Percentiles rank a stretch among this genome's conserved stretches.
Evolutionary conservation across 2,797 vertebrate species (phyloP).

Genomic region (Anas georgica): DNA sequence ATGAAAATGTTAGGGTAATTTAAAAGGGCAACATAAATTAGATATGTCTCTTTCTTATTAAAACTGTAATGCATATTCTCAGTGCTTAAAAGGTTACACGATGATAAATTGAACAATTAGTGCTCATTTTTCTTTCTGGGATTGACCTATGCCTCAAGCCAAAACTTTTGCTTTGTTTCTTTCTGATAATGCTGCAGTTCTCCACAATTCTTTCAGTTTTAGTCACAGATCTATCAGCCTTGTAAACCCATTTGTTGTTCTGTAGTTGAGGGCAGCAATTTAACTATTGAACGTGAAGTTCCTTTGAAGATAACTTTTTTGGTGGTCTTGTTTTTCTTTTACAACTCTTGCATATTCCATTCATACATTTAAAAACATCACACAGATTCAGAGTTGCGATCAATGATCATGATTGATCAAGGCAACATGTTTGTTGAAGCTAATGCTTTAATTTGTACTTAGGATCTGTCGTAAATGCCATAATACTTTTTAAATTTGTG

Average conservation of each 20-base stretch:
- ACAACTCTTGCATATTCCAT: background rate
- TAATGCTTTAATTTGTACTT: background rate
- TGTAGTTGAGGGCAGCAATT: background rate
- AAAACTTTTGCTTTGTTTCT: background rate
- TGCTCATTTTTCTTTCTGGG: background rate
- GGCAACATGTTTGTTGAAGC: background rate
- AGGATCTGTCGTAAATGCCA: background rate
- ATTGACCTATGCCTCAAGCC: background rate
- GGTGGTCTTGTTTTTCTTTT: background rate
- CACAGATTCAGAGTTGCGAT: background rate
- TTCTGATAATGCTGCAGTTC: background rate
- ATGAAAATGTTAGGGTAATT: background rate
- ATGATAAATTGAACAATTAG: constrained; percentile 14
- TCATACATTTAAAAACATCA: background rate
- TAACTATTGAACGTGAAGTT: background rate
- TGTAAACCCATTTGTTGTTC: background rate
- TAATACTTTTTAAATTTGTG: background rate
- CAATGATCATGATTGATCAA: background rate
- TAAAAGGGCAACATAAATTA: constrained; percentile 21
- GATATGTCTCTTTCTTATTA: background rate
- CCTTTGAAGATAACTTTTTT: background rate
- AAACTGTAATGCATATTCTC: background rate
- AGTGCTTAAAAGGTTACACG: background rate
- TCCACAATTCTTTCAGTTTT: background rate
- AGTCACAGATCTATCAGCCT: background rate